Percentiles rank a stretch among this genome's conserved stretches.
phyloP scores from a whole-genome alignment of 1,140 invertebrate genomes.

The Cardiocondyla obscurior region DNA sequence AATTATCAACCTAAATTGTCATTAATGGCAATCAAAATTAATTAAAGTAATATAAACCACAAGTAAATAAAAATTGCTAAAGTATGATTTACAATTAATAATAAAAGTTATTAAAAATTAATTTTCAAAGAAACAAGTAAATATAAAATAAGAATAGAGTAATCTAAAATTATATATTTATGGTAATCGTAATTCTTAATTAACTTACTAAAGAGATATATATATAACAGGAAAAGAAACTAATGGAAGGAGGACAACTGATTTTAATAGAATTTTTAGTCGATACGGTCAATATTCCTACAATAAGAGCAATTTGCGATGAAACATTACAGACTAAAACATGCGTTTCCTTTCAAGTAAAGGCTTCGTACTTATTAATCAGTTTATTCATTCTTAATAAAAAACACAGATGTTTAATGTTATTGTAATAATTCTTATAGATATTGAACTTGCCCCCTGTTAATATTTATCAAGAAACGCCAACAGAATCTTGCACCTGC shows the following conservation, averaged over 20 bases:
- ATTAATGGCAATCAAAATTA: constrained; percentile 15
- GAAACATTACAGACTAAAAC: constrained; percentile 72
- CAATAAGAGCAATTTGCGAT: constrained; percentile 73
- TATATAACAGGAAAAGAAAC: not conserved
- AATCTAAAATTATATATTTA: constrained; percentile 2
- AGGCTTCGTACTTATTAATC: not conserved
- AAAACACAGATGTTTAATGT: no score
- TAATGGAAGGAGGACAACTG: constrained; percentile 70
- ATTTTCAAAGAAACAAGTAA: not conserved
- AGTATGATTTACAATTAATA: not conserved
- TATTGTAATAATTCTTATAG: constrained; percentile 55
- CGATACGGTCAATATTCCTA: constrained; percentile 75
- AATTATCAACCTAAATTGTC: constrained; percentile 28
- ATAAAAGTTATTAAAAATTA: not conserved
- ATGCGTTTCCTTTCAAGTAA: constrained; percentile 79
- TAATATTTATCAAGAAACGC: constrained; percentile 78
- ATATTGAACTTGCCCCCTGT: constrained; percentile 77
- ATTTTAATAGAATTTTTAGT: constrained; percentile 81
- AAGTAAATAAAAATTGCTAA: constrained; percentile 15
- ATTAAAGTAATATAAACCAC: constrained; percentile 15
- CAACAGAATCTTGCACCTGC: constrained; percentile 70
- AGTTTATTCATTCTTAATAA: not conserved
- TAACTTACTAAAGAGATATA: not conserved
- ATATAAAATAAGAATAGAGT: constrained; percentile 13
- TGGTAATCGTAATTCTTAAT: not conserved